Percentiles rank a stretch among this genome's conserved stretches.
Conservation (phyloP, 2,888 invertebrate genomes). For the Drosophila mulleri region DNA sequence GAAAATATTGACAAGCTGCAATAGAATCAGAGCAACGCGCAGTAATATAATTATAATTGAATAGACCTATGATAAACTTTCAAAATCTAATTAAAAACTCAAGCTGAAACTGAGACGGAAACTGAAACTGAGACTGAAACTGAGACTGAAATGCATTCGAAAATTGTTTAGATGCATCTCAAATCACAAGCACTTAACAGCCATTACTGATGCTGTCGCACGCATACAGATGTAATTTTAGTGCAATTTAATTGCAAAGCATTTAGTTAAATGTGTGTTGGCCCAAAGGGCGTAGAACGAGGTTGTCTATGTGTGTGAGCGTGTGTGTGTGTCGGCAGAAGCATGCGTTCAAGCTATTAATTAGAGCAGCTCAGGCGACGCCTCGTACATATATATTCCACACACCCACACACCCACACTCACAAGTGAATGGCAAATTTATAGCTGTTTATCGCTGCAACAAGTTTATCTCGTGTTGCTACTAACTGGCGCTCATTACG, state of each 20-base stretch:
- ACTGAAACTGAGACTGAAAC: not conserved
- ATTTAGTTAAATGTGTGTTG: slow-evolving; percentile 50
- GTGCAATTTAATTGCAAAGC: slow-evolving; percentile 71
- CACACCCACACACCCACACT: slow-evolving; percentile 1
- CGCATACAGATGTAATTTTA: slow-evolving; percentile 44
- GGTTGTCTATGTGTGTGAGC: not conserved
- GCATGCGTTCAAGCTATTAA: slow-evolving; percentile 65
- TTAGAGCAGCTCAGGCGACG: slow-evolving; percentile 51
- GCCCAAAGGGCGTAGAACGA: not conserved
- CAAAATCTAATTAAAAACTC: too few species aligned
- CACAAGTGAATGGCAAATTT: slow-evolving; percentile 65
- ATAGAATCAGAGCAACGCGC: too few species aligned
- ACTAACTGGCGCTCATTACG: slow-evolving; percentile 73
- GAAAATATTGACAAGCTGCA: too few species aligned
- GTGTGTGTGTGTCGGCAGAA: slow-evolving; percentile 7
- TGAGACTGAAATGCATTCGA: not conserved
- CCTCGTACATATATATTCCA: not conserved
- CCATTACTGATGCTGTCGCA: not conserved
- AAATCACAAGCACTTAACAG: slow-evolving; percentile 11
- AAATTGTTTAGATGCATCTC: slow-evolving; percentile 9
- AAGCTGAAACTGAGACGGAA: not conserved
- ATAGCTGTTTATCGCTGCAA: slow-evolving; percentile 75
- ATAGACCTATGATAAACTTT: too few species aligned
- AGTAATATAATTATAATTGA: too few species aligned
- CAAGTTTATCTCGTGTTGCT: slow-evolving; percentile 75